Percentiles rank a stretch among this genome's conserved stretches.
These are phyloP conservation scores for Varanus salvator DNA, from an alignment of 2,113 vertebrate species.

Conservation along the genomic window DNA sequence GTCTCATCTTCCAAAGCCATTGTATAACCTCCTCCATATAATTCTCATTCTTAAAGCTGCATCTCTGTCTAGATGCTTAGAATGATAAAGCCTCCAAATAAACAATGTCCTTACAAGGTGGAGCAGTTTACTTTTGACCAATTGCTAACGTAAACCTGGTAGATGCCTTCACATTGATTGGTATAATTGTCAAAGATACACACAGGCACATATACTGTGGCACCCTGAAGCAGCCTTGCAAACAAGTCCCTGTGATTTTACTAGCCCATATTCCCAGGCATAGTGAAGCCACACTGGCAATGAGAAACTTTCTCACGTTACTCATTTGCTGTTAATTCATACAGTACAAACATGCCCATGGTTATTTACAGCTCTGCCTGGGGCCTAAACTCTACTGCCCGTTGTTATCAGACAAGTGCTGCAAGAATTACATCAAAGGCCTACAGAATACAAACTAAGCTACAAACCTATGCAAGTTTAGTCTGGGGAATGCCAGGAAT, in stretches of 20 bases:
- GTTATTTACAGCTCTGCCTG: not conserved
- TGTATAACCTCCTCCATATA: not conserved
- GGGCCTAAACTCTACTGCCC: too few relatives aligned
- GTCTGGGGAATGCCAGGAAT: too few relatives aligned
- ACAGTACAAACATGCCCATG: too few relatives aligned
- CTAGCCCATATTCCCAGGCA: not conserved
- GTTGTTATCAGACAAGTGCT: not conserved
- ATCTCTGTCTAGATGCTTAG: not conserved
- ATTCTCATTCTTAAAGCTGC: not conserved
- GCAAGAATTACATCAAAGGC: not conserved
- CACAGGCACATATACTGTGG: too few relatives aligned
- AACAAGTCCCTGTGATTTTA: not conserved
- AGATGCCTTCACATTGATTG: not conserved
- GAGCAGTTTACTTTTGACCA: not conserved
- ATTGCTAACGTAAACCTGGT: not conserved
- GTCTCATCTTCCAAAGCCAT: slow-evolving; percentile 9
- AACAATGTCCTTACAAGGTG: not conserved
- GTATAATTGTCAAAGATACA: not conserved
- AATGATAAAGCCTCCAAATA: not conserved
- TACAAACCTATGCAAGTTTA: too few relatives aligned
- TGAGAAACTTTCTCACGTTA: too few relatives aligned
- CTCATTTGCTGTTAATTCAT: too few relatives aligned
- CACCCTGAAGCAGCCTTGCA: not conserved
- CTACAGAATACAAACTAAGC: not conserved
- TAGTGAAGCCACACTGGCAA: too few relatives aligned